phyloP scores from a whole-genome alignment of 2,888 invertebrate genomes.

The Alloscopus bannaensis region DNA sequence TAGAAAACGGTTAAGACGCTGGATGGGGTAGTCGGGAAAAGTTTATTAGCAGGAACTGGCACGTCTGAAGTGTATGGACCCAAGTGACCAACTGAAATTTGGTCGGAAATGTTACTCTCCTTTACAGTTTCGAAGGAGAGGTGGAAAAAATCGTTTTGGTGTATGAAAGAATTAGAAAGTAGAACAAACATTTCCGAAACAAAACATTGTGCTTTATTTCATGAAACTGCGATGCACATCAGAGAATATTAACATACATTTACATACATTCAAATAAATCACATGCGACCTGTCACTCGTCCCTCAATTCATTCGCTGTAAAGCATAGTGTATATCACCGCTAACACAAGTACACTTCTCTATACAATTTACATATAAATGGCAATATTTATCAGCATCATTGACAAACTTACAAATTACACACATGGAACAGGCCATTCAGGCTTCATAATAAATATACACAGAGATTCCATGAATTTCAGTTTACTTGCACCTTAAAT shows the following conservation, averaged over 20 bases:
- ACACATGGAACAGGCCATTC: slow-evolving; percentile 28
- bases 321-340: slow-evolving; percentile 38
- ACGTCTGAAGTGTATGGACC: slow-evolving; percentile 29
- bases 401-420: slow-evolving; percentile 13
- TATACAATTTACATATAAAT: slow-evolving; percentile 41
- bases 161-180: no score
- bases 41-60: not conserved
- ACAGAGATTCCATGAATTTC: slow-evolving; percentile 37
- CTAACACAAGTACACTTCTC: slow-evolving; percentile 45
- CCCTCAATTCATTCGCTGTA: slow-evolving; percentile 36
- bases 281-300: slow-evolving; percentile 41
- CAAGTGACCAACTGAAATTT: slow-evolving; percentile 11
- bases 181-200: not conserved
- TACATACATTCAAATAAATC: slow-evolving; percentile 23
- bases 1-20: not conserved
- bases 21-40: no score
- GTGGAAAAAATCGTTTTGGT: no score
- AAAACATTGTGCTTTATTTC: slow-evolving; percentile 53
- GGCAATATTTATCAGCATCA: slow-evolving; percentile 23
- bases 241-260: slow-evolving; percentile 23
- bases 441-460: slow-evolving; percentile 29
- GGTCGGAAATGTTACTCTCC: no score
- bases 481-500: slow-evolving; percentile 23
- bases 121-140: no score
- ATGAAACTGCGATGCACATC: slow-evolving; percentile 60